Evolutionary conservation across 2,113 vertebrate species (phyloP).

Genomic region (Australoheros scitulus): DNA sequence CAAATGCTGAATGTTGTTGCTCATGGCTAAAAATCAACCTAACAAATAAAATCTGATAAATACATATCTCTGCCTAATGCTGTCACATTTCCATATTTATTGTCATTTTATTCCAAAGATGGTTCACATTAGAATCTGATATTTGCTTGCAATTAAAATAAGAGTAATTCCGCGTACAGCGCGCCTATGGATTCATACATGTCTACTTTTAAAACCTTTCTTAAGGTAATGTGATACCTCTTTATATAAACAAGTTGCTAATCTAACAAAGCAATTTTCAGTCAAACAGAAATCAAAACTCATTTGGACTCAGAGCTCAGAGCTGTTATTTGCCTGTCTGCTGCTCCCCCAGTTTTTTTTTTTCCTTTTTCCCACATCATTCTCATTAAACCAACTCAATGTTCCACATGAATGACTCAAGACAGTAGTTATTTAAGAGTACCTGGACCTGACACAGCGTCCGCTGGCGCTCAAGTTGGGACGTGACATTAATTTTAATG

Average conservation of each 20-base stretch:
- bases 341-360: not conserved
- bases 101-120: not conserved
- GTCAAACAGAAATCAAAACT: constrained; percentile 43
- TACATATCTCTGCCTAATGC: not conserved
- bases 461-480: not conserved
- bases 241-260: not conserved
- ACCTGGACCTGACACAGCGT: not conserved
- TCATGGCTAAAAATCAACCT: not conserved
- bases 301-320: constrained; percentile 24
- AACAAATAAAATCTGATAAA: constrained; percentile 23
- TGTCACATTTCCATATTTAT: not conserved
- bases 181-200: not conserved
- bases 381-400: constrained; percentile 42
- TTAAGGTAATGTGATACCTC: not conserved
- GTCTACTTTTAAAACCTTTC: not conserved
- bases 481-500: not conserved
- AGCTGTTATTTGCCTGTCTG: constrained; percentile 9
- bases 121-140: not conserved
- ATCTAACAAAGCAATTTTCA: constrained; percentile 34
- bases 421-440: constrained; percentile 17
- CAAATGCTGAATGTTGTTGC: not conserved
- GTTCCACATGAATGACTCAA: constrained; percentile 5
- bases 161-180: not conserved
- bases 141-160: not conserved
- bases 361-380: not conserved